Percentiles rank a stretch among this genome's conserved stretches.
Evolutionary conservation across 2,113 vertebrate genomes (phyloP).

Genomic region (Excalfactoria chinensis): DNA sequence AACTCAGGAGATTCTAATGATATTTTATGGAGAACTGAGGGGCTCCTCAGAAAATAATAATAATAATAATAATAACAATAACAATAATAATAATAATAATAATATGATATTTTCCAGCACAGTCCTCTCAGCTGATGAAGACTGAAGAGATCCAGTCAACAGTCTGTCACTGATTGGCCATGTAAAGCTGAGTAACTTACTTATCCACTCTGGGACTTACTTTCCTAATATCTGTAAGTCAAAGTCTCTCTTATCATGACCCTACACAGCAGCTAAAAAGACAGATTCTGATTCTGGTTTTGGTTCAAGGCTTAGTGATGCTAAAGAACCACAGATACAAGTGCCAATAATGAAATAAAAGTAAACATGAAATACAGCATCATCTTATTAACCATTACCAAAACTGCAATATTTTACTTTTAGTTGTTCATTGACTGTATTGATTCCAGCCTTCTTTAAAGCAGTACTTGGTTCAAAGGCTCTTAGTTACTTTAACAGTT

Average conservation of each 20-base stretch:
- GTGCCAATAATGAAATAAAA: neutral
- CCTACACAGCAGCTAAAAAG: neutral
- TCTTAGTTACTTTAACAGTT: neutral
- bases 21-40: neutral
- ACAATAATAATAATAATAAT: too few species aligned
- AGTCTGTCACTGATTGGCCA: neutral
- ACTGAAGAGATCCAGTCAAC: too few species aligned
- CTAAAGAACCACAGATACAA: slow-evolving; percentile 3
- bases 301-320: neutral
- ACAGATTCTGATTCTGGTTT: neutral
- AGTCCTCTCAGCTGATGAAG: neutral
- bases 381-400: neutral
- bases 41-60: neutral
- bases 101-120: neutral
- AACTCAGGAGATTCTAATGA: neutral
- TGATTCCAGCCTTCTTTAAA: slow-evolving; percentile 20
- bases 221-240: neutral
- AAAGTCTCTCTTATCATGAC: neutral
- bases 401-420: neutral
- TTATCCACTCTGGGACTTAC: neutral
- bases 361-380: neutral
- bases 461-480: neutral
- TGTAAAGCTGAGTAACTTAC: neutral
- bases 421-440: neutral
- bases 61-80: neutral